These are phyloP conservation scores for Lepidocyrtinus sp. DNA, from an alignment of 2,888 invertebrate genomes.

Conservation along the genomic window DNA sequence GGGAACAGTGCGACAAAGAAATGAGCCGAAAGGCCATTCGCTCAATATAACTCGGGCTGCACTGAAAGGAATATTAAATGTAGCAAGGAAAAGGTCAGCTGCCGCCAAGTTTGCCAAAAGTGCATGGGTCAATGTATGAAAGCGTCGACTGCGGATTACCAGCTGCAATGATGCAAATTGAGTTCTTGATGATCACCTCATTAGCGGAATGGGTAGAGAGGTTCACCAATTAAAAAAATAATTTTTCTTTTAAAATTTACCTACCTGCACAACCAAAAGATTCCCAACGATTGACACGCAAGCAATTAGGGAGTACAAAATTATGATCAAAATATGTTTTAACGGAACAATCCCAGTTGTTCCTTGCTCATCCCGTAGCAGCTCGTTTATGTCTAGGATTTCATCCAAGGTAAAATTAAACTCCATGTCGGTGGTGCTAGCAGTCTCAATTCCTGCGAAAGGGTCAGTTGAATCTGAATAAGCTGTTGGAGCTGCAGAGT, in stretches of 20 bases:
- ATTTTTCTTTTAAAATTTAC: background rate
- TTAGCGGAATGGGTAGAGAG: background rate
- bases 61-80: conserved; percentile 74
- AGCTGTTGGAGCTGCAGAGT: background rate
- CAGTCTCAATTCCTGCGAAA: conserved; percentile 43
- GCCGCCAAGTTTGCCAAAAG: conserved; percentile 76
- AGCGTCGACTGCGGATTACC: conserved; percentile 74
- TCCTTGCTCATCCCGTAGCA: conserved; percentile 55
- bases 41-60: conserved; percentile 72
- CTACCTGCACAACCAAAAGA: conserved; percentile 68
- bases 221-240: too few species aligned
- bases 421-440: conserved; percentile 52
- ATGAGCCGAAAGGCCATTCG: conserved; percentile 74
- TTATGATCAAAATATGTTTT: conserved; percentile 65
- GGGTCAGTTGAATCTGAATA: conserved; percentile 24
- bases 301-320: conserved; percentile 64
- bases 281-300: conserved; percentile 68
- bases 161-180: conserved; percentile 69
- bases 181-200: background rate
- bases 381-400: conserved; percentile 65
- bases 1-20: conserved; percentile 73
- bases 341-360: conserved; percentile 50
- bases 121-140: conserved; percentile 76
- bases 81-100: conserved; percentile 72
- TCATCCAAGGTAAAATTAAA: conserved; percentile 66